These are phyloP conservation scores for Aplodontia rufa DNA, from an alignment of 2,113 vertebrate species.

Conservation along the genomic window DNA sequence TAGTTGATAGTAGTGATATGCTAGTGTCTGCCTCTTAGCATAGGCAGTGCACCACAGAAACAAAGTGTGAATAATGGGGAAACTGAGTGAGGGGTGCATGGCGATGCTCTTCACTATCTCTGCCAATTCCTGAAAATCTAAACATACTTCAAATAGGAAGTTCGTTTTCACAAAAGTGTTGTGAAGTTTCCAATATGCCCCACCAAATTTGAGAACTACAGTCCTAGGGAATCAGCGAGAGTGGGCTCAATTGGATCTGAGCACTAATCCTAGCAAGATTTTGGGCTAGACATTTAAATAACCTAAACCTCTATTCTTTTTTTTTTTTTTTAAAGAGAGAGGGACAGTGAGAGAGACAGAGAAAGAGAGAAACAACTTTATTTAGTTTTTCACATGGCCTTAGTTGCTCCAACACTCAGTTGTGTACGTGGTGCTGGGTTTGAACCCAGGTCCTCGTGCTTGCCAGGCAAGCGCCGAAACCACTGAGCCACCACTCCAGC, in stretches of 20 bases:
- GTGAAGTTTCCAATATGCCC: neutral
- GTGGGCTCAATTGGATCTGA: neutral
- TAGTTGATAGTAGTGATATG: neutral
- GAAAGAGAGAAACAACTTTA: too few species aligned
- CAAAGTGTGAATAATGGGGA: neutral
- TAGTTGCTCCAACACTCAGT: too few species aligned
- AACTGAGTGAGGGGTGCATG: neutral
- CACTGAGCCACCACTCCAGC: too few species aligned
- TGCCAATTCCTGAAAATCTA: neutral
- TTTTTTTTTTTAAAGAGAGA: too few species aligned
- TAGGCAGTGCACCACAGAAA: too few species aligned
- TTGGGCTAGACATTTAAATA: neutral
- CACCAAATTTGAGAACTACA: neutral
- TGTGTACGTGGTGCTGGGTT: too few species aligned
- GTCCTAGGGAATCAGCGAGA: neutral
- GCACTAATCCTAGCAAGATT: neutral
- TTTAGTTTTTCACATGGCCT: too few species aligned
- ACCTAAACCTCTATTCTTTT: neutral
- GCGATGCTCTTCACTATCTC: neutral
- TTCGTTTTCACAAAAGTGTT: neutral
- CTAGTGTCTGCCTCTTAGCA: neutral
- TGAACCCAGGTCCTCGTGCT: too few species aligned
- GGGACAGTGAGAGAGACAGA: too few species aligned
- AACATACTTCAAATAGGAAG: neutral
- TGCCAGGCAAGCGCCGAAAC: too few species aligned